These are phyloP conservation scores for Drosophila mayri DNA, from an alignment of 1,140 invertebrate genomes.

Conservation along the genomic window DNA sequence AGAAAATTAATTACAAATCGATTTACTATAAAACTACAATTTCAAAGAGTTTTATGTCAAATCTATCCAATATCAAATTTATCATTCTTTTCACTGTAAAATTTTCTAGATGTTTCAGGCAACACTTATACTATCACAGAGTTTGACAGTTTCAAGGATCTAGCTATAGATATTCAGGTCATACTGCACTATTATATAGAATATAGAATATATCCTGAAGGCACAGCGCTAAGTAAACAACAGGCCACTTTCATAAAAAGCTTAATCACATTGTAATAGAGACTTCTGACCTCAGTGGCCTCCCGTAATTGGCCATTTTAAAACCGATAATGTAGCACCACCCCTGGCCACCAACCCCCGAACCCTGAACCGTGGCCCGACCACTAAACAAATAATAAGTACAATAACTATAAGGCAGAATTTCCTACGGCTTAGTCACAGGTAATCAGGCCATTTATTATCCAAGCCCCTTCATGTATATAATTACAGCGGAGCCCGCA, in stretches of 20 bases:
- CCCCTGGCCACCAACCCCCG: slow-evolving; percentile 3
- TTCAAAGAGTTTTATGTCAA: no score
- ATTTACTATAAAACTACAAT: no score
- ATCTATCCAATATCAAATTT: not conserved
- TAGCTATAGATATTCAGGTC: not conserved
- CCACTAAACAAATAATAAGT: slow-evolving; percentile 5
- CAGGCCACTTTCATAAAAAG: not conserved
- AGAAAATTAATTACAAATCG: no score
- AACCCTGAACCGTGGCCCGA: slow-evolving; percentile 5
- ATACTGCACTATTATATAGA: not conserved
- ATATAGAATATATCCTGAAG: slow-evolving; percentile 2
- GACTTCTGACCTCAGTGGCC: slow-evolving; percentile 17
- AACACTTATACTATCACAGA: no score
- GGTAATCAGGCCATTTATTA: slow-evolving; percentile 57
- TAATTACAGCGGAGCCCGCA: slow-evolving; percentile 43
- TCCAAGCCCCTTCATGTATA: slow-evolving; percentile 41
- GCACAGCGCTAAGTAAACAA: slow-evolving; percentile 6
- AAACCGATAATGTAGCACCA: slow-evolving; percentile 14
- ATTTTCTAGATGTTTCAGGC: not conserved
- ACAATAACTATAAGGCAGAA: slow-evolving; percentile 33
- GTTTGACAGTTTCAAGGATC: not conserved
- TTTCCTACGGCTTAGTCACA: slow-evolving; percentile 47
- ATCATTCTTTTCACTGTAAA: not conserved
- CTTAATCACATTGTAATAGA: slow-evolving; percentile 20
- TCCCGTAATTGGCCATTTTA: slow-evolving; percentile 27